Base-by-base conservation (phyloP, 1,140 invertebrate genomes). In the Andricus grossulariae region DNA sequence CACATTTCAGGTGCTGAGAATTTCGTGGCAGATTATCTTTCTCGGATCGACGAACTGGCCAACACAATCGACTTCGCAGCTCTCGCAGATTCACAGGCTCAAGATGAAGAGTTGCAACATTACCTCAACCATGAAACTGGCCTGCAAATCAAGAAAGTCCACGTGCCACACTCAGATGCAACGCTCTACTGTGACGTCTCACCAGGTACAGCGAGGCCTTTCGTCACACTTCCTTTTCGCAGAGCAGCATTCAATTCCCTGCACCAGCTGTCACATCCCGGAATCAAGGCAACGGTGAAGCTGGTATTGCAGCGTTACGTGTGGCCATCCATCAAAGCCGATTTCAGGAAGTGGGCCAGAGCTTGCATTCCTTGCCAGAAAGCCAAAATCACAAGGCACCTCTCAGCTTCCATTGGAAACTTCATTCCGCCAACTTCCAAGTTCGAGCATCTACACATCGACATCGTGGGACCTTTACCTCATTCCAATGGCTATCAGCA, bases 251-350 rank as follows among this genome's bases (percentile, higher is more conserved):
- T 91, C 74, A 60, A 88, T 0, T 57, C 7, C 0, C 3, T 91
- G 12, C 88, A 92, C 73, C 55, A 73, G 13, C 60, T 86, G 1
- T 73, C 78, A 8, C 81, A 85, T 57, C 83, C 84, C 5, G 84
- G 80, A 16, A 32, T 45, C 81, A 92, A 3, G 90, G 90, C 3
- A 79, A 91, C 0, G 72, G 89, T 45, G 60, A 82, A n/a, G 84
- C 86, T 1, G 81, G 79, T 39, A 3, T 32, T 50, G 8, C 21
- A 80, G 15, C 77, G 74, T 11, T 82, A 52, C 54, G 72, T 79
- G 8, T 84, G 77, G 77, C 78, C 77, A 6, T 76, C 73, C 0
- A 79, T 80, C 2, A 75, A 78, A 5, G 25, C 25, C 0, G 74
- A 80, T 50, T 76, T 39, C 16, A 19, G 49, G 6, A 25, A 52